phyloP scores from a whole-genome alignment of 2,113 vertebrate species.

The Anarrhichthys ocellatus region DNA sequence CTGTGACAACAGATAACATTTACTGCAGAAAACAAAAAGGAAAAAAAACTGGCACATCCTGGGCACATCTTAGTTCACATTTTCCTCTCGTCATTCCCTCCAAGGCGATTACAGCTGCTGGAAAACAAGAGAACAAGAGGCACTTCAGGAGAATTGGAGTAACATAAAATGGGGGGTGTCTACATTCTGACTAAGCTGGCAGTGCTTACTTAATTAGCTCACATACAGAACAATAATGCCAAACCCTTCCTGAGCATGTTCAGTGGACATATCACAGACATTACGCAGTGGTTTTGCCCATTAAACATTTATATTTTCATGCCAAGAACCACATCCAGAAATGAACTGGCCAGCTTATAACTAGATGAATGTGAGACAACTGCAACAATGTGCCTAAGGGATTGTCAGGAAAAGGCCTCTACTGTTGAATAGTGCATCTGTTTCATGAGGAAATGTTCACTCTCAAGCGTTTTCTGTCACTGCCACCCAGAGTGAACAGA shows the following conservation, averaged over 20 bases:
- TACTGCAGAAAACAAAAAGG: slow-evolving; percentile 39
- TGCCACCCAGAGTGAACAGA: slow-evolving; percentile 46
- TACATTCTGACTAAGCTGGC: slow-evolving; percentile 65
- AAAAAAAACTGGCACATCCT: slow-evolving; percentile 56
- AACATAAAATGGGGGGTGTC: slow-evolving; percentile 44
- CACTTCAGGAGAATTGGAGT: slow-evolving; percentile 60
- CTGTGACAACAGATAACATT: slow-evolving; percentile 29
- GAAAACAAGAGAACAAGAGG: slow-evolving; percentile 67
- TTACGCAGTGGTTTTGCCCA: slow-evolving; percentile 76
- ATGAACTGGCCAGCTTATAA: slow-evolving; percentile 66
- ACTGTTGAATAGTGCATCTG: slow-evolving; percentile 56
- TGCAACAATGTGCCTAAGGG: slow-evolving; percentile 60
- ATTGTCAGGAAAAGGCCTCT: slow-evolving; percentile 61
- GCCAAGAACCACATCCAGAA: slow-evolving; percentile 79
- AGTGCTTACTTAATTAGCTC: slow-evolving; percentile 63
- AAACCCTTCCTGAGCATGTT: slow-evolving; percentile 77
- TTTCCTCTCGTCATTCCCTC: slow-evolving; percentile 76
- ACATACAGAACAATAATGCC: slow-evolving; percentile 74
- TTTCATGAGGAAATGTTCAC: slow-evolving; percentile 67
- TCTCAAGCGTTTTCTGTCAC: slow-evolving; percentile 43
- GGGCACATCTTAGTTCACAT: slow-evolving; percentile 68
- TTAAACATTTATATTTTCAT: slow-evolving; percentile 62
- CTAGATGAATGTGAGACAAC: slow-evolving; percentile 57
- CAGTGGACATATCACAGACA: slow-evolving; percentile 78
- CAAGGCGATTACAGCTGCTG: slow-evolving; percentile 62